Percentiles rank a stretch among this genome's conserved stretches.
These are phyloP conservation scores for Suillia variegata DNA, from an alignment of 2,888 invertebrate species.

Conservation along the genomic window DNA sequence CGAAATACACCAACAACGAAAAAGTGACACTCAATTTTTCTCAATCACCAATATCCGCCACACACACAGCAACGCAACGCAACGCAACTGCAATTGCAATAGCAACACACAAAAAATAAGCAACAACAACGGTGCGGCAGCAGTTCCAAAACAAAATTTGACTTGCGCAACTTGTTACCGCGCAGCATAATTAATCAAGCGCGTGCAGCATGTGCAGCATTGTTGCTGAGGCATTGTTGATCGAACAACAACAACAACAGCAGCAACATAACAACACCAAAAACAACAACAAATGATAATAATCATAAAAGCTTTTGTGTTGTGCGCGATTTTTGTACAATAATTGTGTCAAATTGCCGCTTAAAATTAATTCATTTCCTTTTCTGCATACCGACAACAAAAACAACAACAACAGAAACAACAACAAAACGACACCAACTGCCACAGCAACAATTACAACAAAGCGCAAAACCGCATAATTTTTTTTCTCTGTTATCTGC, in stretches of 20 bases:
- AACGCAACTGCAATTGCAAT: no score
- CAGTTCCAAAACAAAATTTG: no score
- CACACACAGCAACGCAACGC: no score
- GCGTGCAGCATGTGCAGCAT: slow-evolving; percentile 1
- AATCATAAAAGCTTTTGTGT: no score
- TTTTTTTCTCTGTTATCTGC: not conserved
- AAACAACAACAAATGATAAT: no score
- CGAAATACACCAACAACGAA: no score
- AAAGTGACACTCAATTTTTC: not conserved
- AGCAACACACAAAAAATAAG: not conserved
- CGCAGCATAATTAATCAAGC: slow-evolving; percentile 4
- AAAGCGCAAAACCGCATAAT: not conserved
- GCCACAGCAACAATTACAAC: no score
- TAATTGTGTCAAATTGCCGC: slow-evolving; percentile 12
- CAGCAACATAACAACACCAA: no score
- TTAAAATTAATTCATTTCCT: slow-evolving; percentile 6
- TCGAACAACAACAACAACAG: not conserved
- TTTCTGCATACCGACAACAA: not conserved
- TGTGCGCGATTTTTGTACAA: slow-evolving; percentile 11
- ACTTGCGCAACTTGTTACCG: not conserved
- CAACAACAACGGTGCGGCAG: no score
- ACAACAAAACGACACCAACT: slow-evolving; percentile 12
- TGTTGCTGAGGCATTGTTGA: not conserved
- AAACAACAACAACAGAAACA: slow-evolving; percentile 12
- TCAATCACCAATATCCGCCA: not conserved